These are phyloP conservation scores for Pteropus rufus DNA, from an alignment of 2,797 vertebrate genomes.

Conservation along the genomic window DNA sequence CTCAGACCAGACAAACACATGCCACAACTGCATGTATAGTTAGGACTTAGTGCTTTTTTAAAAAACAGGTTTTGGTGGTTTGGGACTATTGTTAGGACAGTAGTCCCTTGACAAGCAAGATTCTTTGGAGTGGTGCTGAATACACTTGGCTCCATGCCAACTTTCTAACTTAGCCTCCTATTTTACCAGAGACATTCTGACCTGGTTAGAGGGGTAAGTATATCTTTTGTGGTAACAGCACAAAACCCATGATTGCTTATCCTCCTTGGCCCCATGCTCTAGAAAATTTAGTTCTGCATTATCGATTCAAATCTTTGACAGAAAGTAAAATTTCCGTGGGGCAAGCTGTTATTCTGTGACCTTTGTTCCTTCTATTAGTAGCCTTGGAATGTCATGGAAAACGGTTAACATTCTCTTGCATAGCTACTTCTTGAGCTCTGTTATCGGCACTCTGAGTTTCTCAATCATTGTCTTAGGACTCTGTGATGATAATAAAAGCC, in stretches of 20 bases:
- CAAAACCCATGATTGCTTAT: not conserved
- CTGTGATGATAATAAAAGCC: not conserved
- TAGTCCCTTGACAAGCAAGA: not conserved
- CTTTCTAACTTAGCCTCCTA: not conserved
- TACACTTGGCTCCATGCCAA: not conserved
- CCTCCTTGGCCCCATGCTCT: not conserved
- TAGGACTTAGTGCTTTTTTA: not conserved
- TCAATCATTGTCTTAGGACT: not conserved
- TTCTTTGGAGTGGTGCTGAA: not conserved
- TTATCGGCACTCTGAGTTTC: not conserved
- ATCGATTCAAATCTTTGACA: conserved; percentile 51
- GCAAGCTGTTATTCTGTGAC: conserved; percentile 32
- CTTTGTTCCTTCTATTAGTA: conserved; percentile 38
- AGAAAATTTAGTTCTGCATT: conserved; percentile 25
- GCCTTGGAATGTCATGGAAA: conserved; percentile 3
- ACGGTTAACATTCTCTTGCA: not conserved
- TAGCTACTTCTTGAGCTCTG: not conserved
- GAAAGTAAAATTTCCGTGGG: conserved; percentile 43
- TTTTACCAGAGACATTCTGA: not conserved
- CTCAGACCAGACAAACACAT: not conserved
- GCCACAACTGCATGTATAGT: not conserved
- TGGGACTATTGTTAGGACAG: not conserved
- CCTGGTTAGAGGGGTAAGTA: not conserved
- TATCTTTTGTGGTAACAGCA: not conserved
- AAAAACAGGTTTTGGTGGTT: not conserved